Base-by-base conservation (phyloP, 2,797 vertebrate genomes). In the Silurus aristotelis region DNA sequence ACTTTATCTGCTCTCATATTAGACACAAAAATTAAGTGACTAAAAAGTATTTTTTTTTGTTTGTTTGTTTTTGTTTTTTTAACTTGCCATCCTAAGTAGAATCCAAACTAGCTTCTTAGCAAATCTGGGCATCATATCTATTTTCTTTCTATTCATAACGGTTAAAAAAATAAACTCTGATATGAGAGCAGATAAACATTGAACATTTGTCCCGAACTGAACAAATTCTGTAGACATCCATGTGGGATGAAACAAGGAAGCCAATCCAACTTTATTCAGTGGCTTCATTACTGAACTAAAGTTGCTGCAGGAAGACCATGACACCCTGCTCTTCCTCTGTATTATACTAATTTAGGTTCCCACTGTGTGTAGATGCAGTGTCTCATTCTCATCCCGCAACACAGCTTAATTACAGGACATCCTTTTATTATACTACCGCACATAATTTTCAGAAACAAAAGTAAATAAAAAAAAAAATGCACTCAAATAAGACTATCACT, bases 321-420 rank as follows among this genome's bases (percentile, higher is more conserved):
- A 68, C 25, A 7, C 64, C 63, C 79, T 20, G 25, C 25, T 67
- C 46, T 81, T 55, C 63, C 46, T 55, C 79, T 81, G 1, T 31
- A 67, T 67, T 68, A 68, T 67, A 52, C 66, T 80, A 48, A 66
- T 80, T 66, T 67, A 52, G 27, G 25, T 20, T 81, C 79, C 63
- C 67, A 9, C 48, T 67, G 79, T 55, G 79, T 81, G 64, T 25
- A 81, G 2, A 81, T 55, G 46, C 25, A 22, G 46, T 67, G 63
- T 17, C 1, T 5, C 63, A 38, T 38, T 38, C 52, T 10, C 25
- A 55, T 81, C 79, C 79, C 63, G 64, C 78, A 67, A 55, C 79
- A 31, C 48, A 7, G 79, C 25, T 81, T 67, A 81, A 81, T 81
- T 81, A 68, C 63, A 68, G 63, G 67, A 67, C 63, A 67, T 81